Base-by-base conservation (phyloP, 2,797 vertebrate species). In the Tolypeutes matacus region DNA sequence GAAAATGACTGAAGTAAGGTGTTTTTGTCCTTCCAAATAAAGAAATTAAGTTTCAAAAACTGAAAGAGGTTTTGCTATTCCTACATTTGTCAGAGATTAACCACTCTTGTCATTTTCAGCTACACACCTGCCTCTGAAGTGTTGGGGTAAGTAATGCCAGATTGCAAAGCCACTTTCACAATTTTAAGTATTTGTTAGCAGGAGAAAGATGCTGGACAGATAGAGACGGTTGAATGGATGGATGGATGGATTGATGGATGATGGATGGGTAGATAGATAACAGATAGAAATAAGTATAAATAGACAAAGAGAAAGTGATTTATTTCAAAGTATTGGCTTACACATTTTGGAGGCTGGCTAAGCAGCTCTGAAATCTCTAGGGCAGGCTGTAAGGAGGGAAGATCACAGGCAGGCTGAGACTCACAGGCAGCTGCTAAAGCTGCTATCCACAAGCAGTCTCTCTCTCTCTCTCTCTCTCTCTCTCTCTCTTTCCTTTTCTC, bases 11-110 rank as follows among this genome's bases (percentile, higher is more conserved):
- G 72, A 86, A 77, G 67, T 25, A 17, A 75, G 89, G 18, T 36
- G 13, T 3, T 80, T 88, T 95, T 86, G 25, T 88, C 51, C 94
- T 91, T 91, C 15, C 29, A 29, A 88, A 90, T 81, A 56, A 90
- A 88, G 39, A 83, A 96, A 93, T 34, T 90, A 49, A 82, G 82
- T 95, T 92, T 92, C 65, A 84, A 85, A 95, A 96, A 65, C 1
- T 83, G 82, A 62, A 94, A 3, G 13, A 73, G 7, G 12, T 36
- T 95, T 81, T 72, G 31, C 34, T 81, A 7, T 88, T 65, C 60
- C 84, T 51, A 7, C 60, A 69, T 88, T 81, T 70, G 29, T 5
- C 39, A 86, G 46, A 87, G 75, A 64, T 49, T n/a, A 93, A 51
- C 69, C n/a, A 36, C 20, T 73, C 42, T 81, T 31, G 14, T 9